Percentiles rank a stretch among this genome's conserved stretches.
These are phyloP conservation scores for Ryuthela nishihirai DNA, from an alignment of 2,888 invertebrate species.

Conservation along the genomic window DNA sequence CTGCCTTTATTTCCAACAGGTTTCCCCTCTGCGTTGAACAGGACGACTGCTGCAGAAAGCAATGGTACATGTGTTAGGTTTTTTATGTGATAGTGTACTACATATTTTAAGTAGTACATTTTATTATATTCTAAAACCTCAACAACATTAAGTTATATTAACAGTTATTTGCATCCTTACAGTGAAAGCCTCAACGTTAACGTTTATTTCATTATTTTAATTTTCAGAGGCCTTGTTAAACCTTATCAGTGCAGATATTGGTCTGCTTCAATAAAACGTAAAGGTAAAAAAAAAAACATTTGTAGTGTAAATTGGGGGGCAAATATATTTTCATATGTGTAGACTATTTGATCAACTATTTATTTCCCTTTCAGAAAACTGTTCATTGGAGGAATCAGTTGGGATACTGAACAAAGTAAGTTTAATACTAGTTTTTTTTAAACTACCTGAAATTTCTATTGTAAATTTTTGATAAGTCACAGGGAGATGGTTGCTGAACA, in stretches of 20 bases:
- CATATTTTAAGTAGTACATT: constrained; percentile 17
- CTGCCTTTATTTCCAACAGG: constrained; percentile 35
- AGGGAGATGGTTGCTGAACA: no score
- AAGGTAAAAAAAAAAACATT: no score
- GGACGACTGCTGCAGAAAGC: constrained; percentile 12
- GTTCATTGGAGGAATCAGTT: constrained; percentile 96
- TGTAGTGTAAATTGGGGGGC: no score
- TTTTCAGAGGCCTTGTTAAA: constrained; percentile 31
- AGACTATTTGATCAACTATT: no score
- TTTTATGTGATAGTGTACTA: constrained; percentile 33
- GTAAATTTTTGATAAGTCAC: no score
- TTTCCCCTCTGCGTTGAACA: constrained; percentile 17
- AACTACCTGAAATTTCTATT: no score
- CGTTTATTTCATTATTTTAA: constrained; percentile 11
- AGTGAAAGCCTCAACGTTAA: background rate
- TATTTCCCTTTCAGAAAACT: constrained; percentile 73
- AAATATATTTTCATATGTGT: no score
- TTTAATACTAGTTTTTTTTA: no score
- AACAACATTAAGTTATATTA: background rate
- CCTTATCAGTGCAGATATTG: constrained; percentile 25
- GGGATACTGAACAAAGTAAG: constrained; percentile 98
- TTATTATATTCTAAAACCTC: background rate
- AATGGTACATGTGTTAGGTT: constrained; percentile 38
- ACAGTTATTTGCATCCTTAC: background rate
- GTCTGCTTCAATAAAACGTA: no score